phyloP scores from a whole-genome alignment of 2,113 vertebrate genomes.

The Tyrannus savana region DNA sequence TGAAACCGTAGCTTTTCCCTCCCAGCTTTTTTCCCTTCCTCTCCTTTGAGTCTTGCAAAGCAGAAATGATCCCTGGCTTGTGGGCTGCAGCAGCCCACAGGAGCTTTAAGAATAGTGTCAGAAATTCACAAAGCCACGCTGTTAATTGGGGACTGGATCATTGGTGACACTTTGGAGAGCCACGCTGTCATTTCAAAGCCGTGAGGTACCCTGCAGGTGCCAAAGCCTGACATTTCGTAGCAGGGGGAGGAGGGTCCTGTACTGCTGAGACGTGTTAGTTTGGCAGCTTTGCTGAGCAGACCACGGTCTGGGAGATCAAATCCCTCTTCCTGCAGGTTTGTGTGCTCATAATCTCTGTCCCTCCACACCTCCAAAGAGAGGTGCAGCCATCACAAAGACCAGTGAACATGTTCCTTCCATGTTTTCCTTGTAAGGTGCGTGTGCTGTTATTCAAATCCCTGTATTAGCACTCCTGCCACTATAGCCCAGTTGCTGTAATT shows the following conservation, averaged over 20 bases:
- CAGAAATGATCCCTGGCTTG: slow-evolving; percentile 52
- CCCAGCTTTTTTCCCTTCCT: background rate
- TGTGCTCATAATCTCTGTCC: background rate
- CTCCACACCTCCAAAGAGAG: background rate
- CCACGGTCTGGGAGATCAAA: background rate
- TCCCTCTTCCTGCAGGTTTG: background rate
- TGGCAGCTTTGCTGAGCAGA: slow-evolving; percentile 11
- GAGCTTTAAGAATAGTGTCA: slow-evolving; percentile 67
- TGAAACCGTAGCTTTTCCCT: slow-evolving; percentile 43
- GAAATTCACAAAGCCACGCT: slow-evolving; percentile 40
- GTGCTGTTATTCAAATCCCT: background rate
- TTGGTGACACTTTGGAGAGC: slow-evolving; percentile 67
- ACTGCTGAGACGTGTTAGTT: background rate
- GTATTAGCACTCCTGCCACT: background rate
- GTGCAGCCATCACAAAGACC: fast-evolving
- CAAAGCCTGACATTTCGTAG: slow-evolving; percentile 38
- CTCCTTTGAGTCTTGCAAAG: slow-evolving; percentile 51
- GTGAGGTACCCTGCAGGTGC: slow-evolving; percentile 22
- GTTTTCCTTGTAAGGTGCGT: background rate
- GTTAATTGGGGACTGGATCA: slow-evolving; percentile 60
- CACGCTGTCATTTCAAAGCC: slow-evolving; percentile 57
- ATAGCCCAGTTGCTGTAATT: background rate
- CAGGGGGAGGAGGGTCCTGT: background rate
- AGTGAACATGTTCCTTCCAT: fast-evolving
- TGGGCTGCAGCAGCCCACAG: slow-evolving; percentile 66